Evolutionary conservation across 2,113 vertebrate species (phyloP).

Genomic region (Eulemur rufifrons): DNA sequence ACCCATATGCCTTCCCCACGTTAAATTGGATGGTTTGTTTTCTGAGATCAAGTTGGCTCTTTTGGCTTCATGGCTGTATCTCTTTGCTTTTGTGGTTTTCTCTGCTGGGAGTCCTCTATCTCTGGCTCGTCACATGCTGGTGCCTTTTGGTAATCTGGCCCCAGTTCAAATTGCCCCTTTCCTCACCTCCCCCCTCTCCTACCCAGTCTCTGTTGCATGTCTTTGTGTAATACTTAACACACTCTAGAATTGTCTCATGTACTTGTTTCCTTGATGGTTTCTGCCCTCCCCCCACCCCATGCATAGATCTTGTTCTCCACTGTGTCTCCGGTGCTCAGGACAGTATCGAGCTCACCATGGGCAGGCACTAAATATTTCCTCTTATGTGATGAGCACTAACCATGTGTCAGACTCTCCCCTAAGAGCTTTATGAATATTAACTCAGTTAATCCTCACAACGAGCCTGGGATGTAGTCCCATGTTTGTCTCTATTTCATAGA

Average conservation of each 20-base stretch:
- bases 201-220: no score
- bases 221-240: background rate
- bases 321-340: background rate
- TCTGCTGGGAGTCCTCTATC: background rate
- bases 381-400: no score
- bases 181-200: background rate
- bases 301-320: background rate
- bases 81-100: background rate
- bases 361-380: background rate
- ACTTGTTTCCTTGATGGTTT: background rate
- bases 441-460: background rate
- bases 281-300: background rate
- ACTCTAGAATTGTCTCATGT: background rate
- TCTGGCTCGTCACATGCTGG: background rate
- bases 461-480: background rate
- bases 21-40: conserved; percentile 26
- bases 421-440: background rate
- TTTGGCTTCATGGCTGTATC: background rate
- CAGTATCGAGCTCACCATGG: background rate
- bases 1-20: background rate
- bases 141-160: background rate
- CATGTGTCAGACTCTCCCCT: background rate
- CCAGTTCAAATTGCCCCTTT: background rate
- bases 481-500: background rate
- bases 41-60: background rate